Percentiles rank a stretch among this genome's conserved stretches.
phyloP scores from a whole-genome alignment of 2,113 vertebrate genomes.

The Urocynchramus pylzowi region DNA sequence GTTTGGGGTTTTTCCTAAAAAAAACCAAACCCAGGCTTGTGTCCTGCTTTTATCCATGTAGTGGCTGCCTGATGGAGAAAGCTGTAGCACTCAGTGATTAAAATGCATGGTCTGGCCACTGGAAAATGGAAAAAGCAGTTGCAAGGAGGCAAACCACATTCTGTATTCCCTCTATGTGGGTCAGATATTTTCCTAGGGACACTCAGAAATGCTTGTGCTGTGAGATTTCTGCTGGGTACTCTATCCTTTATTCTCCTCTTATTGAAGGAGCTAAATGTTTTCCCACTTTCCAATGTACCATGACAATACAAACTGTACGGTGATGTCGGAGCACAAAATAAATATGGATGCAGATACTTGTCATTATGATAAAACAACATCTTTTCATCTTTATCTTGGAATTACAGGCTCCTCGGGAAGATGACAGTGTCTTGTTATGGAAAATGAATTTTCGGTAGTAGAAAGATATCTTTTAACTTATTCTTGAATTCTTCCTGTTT shows the following conservation, averaged over 20 bases:
- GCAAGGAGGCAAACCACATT: neutral
- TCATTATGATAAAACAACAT: constrained; percentile 70
- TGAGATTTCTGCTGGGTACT: constrained; percentile 31
- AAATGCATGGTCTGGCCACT: neutral
- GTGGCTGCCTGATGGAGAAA: neutral
- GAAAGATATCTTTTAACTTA: constrained; percentile 61
- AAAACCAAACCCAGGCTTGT: neutral
- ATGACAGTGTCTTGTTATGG: constrained; percentile 62
- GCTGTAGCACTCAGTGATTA: neutral
- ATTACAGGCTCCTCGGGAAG: constrained; percentile 68
- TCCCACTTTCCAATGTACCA: constrained; percentile 54
- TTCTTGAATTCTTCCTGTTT: constrained; percentile 64
- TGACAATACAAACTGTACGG: constrained; percentile 56
- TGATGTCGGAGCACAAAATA: constrained; percentile 65
- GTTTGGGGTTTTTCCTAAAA: accelerated
- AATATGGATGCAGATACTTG: constrained; percentile 63
- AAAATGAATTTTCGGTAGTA: constrained; percentile 67
- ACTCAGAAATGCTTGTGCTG: constrained; percentile 29
- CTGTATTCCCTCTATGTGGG: constrained; percentile 57
- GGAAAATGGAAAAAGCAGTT: constrained; percentile 19
- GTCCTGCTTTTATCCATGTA: neutral
- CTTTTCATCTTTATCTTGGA: constrained; percentile 75
- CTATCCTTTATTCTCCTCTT: constrained; percentile 47
- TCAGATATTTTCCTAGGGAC: constrained; percentile 55
- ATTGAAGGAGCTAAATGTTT: constrained; percentile 65